phyloP scores from a whole-genome alignment of 2,113 vertebrate species.

The Carassius gibelio region DNA sequence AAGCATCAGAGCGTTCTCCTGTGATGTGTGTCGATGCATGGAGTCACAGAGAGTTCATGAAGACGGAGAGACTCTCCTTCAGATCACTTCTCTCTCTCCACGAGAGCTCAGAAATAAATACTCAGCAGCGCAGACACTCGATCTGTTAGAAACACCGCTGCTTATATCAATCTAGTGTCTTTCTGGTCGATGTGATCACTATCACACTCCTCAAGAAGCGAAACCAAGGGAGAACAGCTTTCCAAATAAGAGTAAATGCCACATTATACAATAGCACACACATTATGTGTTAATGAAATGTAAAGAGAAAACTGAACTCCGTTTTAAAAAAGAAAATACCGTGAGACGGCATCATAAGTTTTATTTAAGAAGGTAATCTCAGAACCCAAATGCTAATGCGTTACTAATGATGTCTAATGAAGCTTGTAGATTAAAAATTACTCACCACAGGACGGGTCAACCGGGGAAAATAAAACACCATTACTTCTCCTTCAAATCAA shows the following conservation, averaged over 20 bases:
- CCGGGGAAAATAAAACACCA: too few species aligned
- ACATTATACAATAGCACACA: not conserved
- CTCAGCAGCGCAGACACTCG: not conserved
- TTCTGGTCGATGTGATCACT: not conserved
- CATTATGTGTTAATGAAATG: too few species aligned
- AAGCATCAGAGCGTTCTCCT: not conserved
- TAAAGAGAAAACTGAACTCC: not conserved
- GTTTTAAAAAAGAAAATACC: not conserved
- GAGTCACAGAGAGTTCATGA: not conserved
- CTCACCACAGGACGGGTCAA: too few species aligned
- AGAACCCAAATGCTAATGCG: not conserved
- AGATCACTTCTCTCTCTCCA: not conserved
- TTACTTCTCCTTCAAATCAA: not conserved
- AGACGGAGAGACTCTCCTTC: not conserved
- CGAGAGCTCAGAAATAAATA: not conserved
- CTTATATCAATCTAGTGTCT: not conserved
- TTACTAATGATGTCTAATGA: not conserved
- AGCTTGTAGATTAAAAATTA: not conserved
- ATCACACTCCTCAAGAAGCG: not conserved
- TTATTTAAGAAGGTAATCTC: not conserved
- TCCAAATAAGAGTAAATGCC: not conserved
- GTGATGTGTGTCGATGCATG: not conserved
- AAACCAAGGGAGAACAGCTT: not conserved
- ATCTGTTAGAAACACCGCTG: not conserved
- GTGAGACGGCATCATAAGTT: not conserved